A percentile compares a stretch with the other conserved stretches of the same genome.
Evolutionary conservation across 2,113 vertebrate genomes (phyloP).

Genomic region (Stomatorhinus ivindoensis): DNA sequence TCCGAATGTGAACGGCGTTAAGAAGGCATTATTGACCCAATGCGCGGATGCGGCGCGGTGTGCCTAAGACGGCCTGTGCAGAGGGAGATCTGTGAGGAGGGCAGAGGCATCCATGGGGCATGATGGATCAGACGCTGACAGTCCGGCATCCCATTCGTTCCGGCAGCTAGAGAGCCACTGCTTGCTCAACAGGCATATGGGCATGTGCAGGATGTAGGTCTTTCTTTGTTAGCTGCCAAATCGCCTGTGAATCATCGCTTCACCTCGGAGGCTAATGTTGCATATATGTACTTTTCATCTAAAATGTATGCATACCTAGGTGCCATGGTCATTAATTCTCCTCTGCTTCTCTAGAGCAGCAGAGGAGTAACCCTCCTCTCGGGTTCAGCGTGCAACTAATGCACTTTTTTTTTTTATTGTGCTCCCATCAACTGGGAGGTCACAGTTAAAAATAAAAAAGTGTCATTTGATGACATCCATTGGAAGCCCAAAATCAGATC

Average conservation of each 20-base stretch:
- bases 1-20: background rate
- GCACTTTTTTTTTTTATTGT: background rate
- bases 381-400: background rate
- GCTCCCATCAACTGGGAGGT: background rate
- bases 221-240: constrained; percentile 1
- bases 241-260: constrained; percentile 3
- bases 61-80: background rate
- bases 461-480: background rate
- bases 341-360: background rate
- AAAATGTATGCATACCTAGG: background rate
- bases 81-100: background rate
- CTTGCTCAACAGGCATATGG: background rate
- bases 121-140: background rate
- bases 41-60: background rate
- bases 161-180: background rate
- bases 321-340: background rate
- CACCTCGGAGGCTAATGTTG: background rate
- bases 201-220: background rate
- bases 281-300: background rate
- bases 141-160: constrained; percentile 2
- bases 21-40: background rate
- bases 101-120: background rate
- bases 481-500: constrained; percentile 39
- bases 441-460: background rate
- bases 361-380: background rate